Conservation (phyloP, 2,888 invertebrate species). For the Phlogophora meticulosa region DNA sequence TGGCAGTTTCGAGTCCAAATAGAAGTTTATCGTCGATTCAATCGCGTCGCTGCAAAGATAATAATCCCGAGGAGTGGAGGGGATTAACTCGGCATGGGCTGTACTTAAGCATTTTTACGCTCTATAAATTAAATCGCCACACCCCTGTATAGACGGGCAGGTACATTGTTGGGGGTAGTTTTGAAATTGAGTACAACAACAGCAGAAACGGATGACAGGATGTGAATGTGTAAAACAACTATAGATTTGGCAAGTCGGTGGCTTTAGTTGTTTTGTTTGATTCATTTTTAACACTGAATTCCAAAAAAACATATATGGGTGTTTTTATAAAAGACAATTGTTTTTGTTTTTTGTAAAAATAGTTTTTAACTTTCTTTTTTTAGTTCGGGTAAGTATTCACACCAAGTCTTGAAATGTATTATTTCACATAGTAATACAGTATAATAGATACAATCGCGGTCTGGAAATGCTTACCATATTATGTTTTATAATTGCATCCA, state of each 20-base stretch:
- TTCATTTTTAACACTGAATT: neutral
- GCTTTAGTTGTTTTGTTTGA: no score
- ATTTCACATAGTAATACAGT: no score
- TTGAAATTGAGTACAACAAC: conserved; percentile 2
- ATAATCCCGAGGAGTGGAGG: conserved; percentile 67
- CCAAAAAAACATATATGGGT: no score
- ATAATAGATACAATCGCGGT: no score
- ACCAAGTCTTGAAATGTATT: no score
- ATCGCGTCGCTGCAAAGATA: conserved; percentile 69
- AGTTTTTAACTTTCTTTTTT: no score
- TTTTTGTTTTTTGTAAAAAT: no score
- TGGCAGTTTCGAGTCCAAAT: conserved; percentile 66
- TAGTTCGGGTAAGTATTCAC: no score
- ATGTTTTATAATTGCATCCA: no score
- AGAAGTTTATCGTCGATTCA: conserved; percentile 71
- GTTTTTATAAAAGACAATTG: no score
- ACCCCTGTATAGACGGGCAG: conserved; percentile 13
- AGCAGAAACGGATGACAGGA: neutral
- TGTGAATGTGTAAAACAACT: neutral
- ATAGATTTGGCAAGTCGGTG: no score
- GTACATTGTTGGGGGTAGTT: neutral
- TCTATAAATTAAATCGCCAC: conserved; percentile 49
- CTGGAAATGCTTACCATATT: no score
- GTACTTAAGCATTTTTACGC: conserved; percentile 58
- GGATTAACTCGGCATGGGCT: conserved; percentile 59